Conservation (phyloP, 2,888 invertebrate genomes). For the Notocelia uddmanniana region DNA sequence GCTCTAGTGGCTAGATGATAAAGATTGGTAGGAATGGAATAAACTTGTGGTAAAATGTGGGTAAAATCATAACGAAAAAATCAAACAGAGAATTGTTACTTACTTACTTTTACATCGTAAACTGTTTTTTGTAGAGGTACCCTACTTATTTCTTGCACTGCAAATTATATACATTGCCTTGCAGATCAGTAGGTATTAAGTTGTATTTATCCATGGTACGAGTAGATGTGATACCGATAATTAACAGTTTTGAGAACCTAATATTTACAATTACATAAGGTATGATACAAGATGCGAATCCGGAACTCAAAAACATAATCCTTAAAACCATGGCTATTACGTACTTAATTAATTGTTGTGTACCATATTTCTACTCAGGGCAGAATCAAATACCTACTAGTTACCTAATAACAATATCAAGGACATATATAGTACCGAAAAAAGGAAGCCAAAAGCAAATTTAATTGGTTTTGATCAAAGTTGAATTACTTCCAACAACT, state of each 20-base stretch:
- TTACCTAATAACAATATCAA: background rate
- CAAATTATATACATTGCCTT: too few relatives aligned
- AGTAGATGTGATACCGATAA: too few relatives aligned
- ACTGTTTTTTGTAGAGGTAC: too few relatives aligned
- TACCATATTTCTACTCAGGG: background rate
- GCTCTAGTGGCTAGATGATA: conserved; percentile 18
- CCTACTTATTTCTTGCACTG: too few relatives aligned
- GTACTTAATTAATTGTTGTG: background rate
- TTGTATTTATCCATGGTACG: background rate
- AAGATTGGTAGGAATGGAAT: background rate
- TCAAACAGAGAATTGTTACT: too few relatives aligned
- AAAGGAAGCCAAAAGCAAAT: background rate
- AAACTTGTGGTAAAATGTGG: background rate
- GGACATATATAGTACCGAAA: background rate
- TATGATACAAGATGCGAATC: too few relatives aligned
- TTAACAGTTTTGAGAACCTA: too few relatives aligned
- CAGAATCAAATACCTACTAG: background rate
- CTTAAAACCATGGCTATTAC: background rate
- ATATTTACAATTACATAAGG: too few relatives aligned
- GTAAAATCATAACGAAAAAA: background rate
- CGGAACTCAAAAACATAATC: background rate
- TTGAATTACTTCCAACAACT: conserved; percentile 24
- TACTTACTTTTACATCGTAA: too few relatives aligned
- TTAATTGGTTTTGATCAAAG: conserved; percentile 9
- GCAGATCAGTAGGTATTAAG: too few relatives aligned